Percentiles rank a stretch among this genome's conserved stretches.
Conservation (phyloP, 2,888 invertebrate species). For the Trisateles emortualis region DNA sequence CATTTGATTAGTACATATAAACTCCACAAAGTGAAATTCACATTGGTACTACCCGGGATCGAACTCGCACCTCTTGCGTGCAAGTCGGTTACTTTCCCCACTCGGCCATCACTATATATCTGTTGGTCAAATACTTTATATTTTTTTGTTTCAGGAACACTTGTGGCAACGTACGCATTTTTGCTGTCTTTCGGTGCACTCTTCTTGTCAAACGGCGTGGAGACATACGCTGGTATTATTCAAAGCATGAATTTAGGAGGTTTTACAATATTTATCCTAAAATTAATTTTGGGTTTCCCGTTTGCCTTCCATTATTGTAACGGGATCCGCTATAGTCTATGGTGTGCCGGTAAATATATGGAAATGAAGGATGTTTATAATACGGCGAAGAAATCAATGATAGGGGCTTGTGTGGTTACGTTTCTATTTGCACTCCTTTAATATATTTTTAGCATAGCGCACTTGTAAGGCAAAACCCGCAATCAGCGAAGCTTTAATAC, state of each 20-base stretch:
- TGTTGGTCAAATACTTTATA: too few species aligned
- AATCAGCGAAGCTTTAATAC: too few species aligned
- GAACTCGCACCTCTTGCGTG: too few species aligned
- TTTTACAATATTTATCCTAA: conserved; percentile 52
- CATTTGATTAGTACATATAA: too few species aligned
- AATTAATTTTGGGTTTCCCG: conserved; percentile 62
- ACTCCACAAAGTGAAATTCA: too few species aligned
- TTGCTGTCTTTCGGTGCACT: conserved; percentile 61
- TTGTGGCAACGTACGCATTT: conserved; percentile 58
- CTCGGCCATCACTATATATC: too few species aligned
- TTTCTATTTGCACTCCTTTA: conserved; percentile 58
- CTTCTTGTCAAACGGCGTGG: conserved; percentile 70
- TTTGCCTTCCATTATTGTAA: conserved; percentile 72
- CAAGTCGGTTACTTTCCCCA: too few species aligned
- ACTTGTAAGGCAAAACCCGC: too few species aligned
- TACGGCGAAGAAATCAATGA: conserved; percentile 53
- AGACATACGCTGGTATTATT: conserved; percentile 69
- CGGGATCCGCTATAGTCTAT: conserved; percentile 68
- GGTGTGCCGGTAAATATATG: conserved; percentile 61
- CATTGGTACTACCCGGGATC: too few species aligned
- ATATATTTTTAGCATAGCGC: conserved; percentile 7
- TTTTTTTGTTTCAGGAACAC: conserved; percentile 58
- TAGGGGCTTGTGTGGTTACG: conserved; percentile 38
- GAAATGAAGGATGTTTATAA: conserved; percentile 54
- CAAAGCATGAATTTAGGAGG: conserved; percentile 67